Percentiles rank a stretch among this genome's conserved stretches.
Conservation (phyloP, 2,888 invertebrate genomes). For the Diarsia mendica region DNA sequence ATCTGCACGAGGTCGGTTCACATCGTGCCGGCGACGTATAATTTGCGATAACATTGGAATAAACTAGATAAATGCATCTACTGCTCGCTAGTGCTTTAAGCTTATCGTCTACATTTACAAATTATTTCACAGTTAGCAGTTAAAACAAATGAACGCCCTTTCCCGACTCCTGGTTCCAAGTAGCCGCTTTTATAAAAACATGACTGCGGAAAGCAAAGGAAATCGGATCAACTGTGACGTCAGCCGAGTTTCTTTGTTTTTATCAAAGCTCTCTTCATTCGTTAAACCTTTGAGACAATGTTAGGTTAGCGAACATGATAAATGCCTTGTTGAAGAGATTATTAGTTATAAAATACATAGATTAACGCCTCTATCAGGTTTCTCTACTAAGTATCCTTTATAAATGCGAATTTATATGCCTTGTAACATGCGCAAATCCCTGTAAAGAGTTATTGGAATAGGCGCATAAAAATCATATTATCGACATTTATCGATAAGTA, state of each 20-base stretch:
- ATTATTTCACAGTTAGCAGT: conserved; percentile 49
- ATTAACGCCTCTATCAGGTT: conserved; percentile 22
- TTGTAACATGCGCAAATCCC: conserved; percentile 28
- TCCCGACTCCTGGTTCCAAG: conserved; percentile 16
- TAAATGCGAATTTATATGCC: conserved; percentile 32
- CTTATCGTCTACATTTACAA: conserved; percentile 49
- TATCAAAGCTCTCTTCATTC: conserved; percentile 33
- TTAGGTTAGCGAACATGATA: conserved; percentile 43
- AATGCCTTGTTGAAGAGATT: conserved; percentile 34
- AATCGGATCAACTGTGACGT: conserved; percentile 44
- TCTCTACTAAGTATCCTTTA: conserved; percentile 26
- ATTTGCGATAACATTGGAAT: conserved; percentile 66
- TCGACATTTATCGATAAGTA: conserved; percentile 51
- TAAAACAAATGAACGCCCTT: conserved; percentile 50
- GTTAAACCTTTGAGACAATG: conserved; percentile 44
- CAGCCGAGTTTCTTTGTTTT: conserved; percentile 42
- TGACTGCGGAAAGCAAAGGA: conserved; percentile 29
- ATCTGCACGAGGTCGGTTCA: conserved; percentile 75
- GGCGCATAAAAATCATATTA: conserved; percentile 42
- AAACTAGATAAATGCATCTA: conserved; percentile 62
- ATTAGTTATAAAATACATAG: conserved; percentile 36
- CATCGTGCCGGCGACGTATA: conserved; percentile 65
- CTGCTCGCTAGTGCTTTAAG: conserved; percentile 46
- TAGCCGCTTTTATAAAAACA: conserved; percentile 44
- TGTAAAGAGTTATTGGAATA: conserved; percentile 30